A percentile compares a stretch with the other conserved stretches of the same genome.
These are phyloP conservation scores for Heptranchias perlo DNA, from an alignment of 2,113 vertebrate genomes.

Conservation along the genomic window DNA sequence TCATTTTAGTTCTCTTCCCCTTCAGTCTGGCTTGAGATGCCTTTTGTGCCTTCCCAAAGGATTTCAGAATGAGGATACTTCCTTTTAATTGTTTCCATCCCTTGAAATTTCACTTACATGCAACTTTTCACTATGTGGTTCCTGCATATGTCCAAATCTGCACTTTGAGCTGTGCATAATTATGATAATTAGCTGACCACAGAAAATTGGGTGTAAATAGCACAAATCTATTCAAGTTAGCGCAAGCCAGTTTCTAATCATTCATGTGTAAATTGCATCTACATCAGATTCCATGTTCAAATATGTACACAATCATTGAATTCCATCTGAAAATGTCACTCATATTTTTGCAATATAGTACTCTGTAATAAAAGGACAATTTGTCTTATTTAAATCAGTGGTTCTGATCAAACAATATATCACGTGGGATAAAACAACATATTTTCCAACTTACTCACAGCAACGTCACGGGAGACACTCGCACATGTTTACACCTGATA, in stretches of 20 bases:
- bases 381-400: too few relatives aligned
- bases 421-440: too few relatives aligned
- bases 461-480: not conserved
- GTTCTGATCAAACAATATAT: too few relatives aligned
- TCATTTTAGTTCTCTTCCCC: not conserved
- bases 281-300: not conserved
- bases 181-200: not conserved
- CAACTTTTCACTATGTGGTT: not conserved
- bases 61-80: not conserved
- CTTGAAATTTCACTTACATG: not conserved
- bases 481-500: not conserved
- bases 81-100: not conserved
- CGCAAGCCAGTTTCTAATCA: not conserved
- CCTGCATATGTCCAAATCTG: not conserved
- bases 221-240: not conserved
- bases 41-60: not conserved
- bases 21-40: not conserved
- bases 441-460: not conserved
- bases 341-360: too few relatives aligned
- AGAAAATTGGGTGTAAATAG: too few relatives aligned
- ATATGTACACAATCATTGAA: not conserved
- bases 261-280: not conserved
- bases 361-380: too few relatives aligned
- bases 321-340: too few relatives aligned
- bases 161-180: not conserved